phyloP scores from a whole-genome alignment of 2,113 vertebrate species.

The Crotalus helleri region DNA sequence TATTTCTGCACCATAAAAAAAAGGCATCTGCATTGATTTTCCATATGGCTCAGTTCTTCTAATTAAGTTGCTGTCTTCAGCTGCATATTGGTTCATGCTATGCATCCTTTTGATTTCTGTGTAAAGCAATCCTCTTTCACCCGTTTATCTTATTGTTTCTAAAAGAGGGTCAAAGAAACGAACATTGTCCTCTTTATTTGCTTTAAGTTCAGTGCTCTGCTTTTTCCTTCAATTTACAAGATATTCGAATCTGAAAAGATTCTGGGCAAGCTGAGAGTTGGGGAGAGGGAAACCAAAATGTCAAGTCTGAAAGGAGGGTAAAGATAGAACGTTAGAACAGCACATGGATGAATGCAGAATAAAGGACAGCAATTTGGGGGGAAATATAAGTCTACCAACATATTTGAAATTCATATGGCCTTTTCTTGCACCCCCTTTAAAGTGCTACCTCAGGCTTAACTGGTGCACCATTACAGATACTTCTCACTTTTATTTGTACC shows the following conservation, averaged over 20 bases:
- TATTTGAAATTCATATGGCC: background rate
- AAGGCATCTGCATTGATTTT: background rate
- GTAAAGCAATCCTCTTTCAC: background rate
- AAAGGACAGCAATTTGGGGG: background rate
- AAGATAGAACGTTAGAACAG: background rate
- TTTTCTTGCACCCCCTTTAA: background rate
- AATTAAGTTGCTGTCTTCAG: background rate
- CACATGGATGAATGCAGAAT: background rate
- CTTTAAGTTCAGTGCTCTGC: too few relatives aligned
- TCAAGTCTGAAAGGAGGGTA: background rate
- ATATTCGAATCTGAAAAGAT: background rate
- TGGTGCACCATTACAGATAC: background rate
- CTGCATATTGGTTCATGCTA: background rate
- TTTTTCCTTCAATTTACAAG: background rate
- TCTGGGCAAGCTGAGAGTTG: background rate
- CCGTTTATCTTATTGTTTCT: background rate
- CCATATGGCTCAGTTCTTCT: background rate
- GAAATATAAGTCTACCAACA: background rate
- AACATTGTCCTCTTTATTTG: background rate
- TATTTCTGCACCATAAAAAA: slow-evolving; percentile 10
- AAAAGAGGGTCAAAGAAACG: background rate
- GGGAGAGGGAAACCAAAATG: background rate
- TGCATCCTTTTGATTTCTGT: background rate
- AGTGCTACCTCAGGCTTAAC: background rate
- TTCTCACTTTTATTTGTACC: background rate